Base-by-base conservation (phyloP, 1,140 invertebrate species). In the Drosophila rhopaloa region DNA sequence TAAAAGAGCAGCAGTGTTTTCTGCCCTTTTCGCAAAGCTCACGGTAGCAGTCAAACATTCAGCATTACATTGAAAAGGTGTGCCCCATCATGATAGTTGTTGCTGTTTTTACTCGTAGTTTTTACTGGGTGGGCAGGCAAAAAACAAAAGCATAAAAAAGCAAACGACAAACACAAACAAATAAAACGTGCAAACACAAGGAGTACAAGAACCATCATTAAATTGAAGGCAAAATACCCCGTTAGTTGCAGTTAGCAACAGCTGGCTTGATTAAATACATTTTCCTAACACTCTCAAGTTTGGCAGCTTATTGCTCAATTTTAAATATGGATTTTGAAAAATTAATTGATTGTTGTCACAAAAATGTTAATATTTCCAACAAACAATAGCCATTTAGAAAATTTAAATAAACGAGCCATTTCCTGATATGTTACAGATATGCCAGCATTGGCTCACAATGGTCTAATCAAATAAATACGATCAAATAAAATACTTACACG, bases 401-500 rank as follows among this genome's bases (percentile, higher is more conserved):
- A n/a, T 19, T 24, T 10, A 54, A 8, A 13, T 38, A n/a, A 24
- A 38, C 7, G 10, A 54, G 0, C 16, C 35, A 37, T 14, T 59
- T 27, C 8, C 50, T 24, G 1, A 51, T 24, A 5, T 43, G 8
- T 35, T 29, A 27, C 11, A 47, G 24, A n/a, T 27, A 41, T 16
- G 13, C 7, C 10, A 56, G 4, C 41, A 27, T 16, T n/a, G 11
- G 24, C 2, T 48, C 6, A 32, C 27, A 67, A 67, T 27, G 19
- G 27, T 13, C 37, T 0, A 74, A 54, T 72, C 51, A 72, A 37
- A 35, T 19, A 37, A 63, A 72, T 58, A 59, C 53, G 14, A 53
- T 66, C 47, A 43, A 62, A 62, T 57, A 32, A 50, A 44, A 91
- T 95, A 98, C 97, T 97, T 95, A 98, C 98, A 95, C 95, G 97